A percentile compares a stretch with the other conserved stretches of the same genome.
Conservation (phyloP, 2,113 vertebrate genomes). For the Burhinus bistriatus region DNA sequence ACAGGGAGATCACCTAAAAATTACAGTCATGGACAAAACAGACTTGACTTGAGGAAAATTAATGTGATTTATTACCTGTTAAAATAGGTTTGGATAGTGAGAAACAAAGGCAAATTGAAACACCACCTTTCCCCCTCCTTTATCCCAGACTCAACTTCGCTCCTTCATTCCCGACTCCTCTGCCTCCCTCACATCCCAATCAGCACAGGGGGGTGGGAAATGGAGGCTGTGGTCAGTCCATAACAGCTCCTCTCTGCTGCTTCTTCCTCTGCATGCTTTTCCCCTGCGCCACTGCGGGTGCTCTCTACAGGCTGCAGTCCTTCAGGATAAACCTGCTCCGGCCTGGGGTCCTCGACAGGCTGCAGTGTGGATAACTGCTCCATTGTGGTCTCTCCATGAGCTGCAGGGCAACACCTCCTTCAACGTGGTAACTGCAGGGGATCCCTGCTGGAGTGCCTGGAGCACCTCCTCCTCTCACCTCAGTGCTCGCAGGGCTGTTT, state of each 20-base stretch:
- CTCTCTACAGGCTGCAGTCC: not conserved
- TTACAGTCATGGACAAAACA: not conserved
- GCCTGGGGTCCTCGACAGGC: not conserved
- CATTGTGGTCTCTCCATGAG: not conserved
- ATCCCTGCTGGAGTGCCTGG: not conserved
- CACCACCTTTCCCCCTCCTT: not conserved
- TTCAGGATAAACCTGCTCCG: not conserved
- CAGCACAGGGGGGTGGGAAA: not conserved
- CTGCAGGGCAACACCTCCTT: not conserved
- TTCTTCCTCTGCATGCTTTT: not conserved
- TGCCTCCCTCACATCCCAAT: not conserved
- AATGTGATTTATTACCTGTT: not conserved
- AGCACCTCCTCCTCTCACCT: not conserved
- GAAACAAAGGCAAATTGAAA: not conserved
- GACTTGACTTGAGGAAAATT: not conserved
- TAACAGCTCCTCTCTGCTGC: not conserved
- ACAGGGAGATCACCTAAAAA: not conserved
- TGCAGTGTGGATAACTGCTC: not conserved
- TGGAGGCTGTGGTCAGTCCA: not conserved
- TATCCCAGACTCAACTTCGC: not conserved
- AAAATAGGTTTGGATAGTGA: not conserved
- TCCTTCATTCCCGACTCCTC: not conserved
- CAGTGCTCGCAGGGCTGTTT: not conserved
- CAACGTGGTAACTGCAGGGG: not conserved
- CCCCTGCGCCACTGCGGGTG: accelerated